A percentile compares a stretch with the other conserved stretches of the same genome.
These are phyloP conservation scores for Anguilla anguilla DNA, from an alignment of 2,797 vertebrate genomes.

Conservation along the genomic window DNA sequence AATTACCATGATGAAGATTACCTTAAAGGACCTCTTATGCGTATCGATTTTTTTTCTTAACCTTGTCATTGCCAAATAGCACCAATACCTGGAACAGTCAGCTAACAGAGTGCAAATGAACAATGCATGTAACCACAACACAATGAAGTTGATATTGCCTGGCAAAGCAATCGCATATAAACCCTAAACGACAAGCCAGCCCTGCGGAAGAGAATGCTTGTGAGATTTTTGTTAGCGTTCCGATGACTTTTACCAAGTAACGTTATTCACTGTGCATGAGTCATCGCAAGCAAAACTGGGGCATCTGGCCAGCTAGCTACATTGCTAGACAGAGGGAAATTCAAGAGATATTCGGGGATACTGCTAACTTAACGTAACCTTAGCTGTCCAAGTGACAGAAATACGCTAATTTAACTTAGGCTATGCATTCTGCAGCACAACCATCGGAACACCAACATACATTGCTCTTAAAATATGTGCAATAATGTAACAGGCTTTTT, in stretches of 20 bases:
- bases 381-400: background rate
- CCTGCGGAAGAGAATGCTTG: background rate
- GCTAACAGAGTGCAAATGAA: background rate
- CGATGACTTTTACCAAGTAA: conserved; percentile 6
- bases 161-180: background rate
- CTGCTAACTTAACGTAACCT: background rate
- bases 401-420: background rate
- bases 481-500: background rate
- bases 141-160: background rate
- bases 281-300: background rate
- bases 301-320: background rate
- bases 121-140: background rate
- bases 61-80: background rate
- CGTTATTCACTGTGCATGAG: conserved; percentile 10
- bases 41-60: background rate
- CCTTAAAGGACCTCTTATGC: background rate
- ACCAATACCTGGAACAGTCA: background rate
- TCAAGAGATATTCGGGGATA: background rate
- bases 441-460: background rate
- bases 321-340: background rate
- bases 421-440: conserved; percentile 7
- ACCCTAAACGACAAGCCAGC: background rate
- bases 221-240: background rate
- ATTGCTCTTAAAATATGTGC: background rate
- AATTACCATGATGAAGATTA: background rate